These are phyloP conservation scores for Apantesis nais DNA, from an alignment of 2,888 invertebrate species.

Conservation along the genomic window DNA sequence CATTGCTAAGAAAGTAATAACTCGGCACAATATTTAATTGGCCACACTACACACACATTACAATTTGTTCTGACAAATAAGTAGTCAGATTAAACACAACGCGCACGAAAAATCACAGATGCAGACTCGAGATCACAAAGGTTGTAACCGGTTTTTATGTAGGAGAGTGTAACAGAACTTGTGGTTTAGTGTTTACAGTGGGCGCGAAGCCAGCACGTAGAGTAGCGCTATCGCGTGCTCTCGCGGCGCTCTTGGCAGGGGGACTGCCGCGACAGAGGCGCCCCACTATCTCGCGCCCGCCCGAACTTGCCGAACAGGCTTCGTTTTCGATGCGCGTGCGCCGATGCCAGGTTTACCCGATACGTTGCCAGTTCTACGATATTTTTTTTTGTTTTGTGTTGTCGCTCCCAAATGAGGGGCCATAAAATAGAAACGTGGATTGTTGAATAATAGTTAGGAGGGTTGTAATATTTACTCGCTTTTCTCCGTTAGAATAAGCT, in stretches of 20 bases:
- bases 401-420: conserved; percentile 79
- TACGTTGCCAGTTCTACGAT: conserved; percentile 73
- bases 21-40: conserved; percentile 52
- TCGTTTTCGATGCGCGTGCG: conserved; percentile 76
- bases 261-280: conserved; percentile 72
- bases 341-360: conserved; percentile 75
- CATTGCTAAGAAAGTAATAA: conserved; percentile 49
- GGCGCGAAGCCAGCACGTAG: conserved; percentile 48
- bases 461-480: conserved; percentile 37
- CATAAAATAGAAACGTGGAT: conserved; percentile 77
- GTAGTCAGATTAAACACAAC: conserved; percentile 53
- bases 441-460: conserved; percentile 56
- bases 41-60: conserved; percentile 55
- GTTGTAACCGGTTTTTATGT: conserved; percentile 76
- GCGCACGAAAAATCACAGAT: conserved; percentile 64
- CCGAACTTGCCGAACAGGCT: conserved; percentile 76
- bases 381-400: conserved; percentile 78
- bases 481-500: conserved; percentile 14
- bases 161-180: conserved; percentile 69
- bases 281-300: conserved; percentile 62
- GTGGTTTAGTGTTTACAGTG: conserved; percentile 59
- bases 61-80: conserved; percentile 48
- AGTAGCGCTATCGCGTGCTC: conserved; percentile 60
- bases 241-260: conserved; percentile 69
- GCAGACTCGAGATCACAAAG: conserved; percentile 67